Percentiles rank a stretch among this genome's conserved stretches.
phyloP scores from a whole-genome alignment of 2,797 vertebrate species.

The Mastacembelus armatus region DNA sequence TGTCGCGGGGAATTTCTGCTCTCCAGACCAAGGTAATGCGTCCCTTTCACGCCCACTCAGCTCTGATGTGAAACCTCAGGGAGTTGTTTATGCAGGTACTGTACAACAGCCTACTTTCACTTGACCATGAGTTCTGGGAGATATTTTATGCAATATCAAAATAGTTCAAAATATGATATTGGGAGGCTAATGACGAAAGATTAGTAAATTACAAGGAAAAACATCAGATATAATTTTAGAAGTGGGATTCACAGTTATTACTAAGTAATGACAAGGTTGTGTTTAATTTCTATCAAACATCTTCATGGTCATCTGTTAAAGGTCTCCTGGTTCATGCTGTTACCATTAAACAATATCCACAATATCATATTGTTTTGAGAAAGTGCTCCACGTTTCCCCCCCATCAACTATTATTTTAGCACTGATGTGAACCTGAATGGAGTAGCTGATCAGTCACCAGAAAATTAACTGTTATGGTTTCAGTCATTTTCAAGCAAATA shows the following conservation, averaged over 20 bases:
- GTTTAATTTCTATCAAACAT: neutral
- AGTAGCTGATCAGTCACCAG: too few species aligned
- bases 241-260: neutral
- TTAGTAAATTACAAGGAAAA: too few species aligned
- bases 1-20: conserved; percentile 67
- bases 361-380: neutral
- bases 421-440: neutral
- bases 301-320: neutral
- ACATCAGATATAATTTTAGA: too few species aligned
- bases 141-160: neutral
- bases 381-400: neutral
- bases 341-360: neutral
- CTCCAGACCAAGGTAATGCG: neutral
- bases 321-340: neutral
- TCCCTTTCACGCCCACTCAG: conserved; percentile 36
- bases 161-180: neutral
- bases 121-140: neutral
- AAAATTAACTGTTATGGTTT: too few species aligned
- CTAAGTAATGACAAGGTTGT: neutral
- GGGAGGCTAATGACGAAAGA: neutral
- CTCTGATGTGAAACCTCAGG: conserved; percentile 14
- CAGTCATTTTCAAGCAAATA: too few species aligned
- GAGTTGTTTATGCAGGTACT: conserved; percentile 6
- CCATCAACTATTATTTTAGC: neutral
- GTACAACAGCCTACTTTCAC: neutral